Conservation (phyloP, 2,888 invertebrate species). For the Mycogona germanica region DNA sequence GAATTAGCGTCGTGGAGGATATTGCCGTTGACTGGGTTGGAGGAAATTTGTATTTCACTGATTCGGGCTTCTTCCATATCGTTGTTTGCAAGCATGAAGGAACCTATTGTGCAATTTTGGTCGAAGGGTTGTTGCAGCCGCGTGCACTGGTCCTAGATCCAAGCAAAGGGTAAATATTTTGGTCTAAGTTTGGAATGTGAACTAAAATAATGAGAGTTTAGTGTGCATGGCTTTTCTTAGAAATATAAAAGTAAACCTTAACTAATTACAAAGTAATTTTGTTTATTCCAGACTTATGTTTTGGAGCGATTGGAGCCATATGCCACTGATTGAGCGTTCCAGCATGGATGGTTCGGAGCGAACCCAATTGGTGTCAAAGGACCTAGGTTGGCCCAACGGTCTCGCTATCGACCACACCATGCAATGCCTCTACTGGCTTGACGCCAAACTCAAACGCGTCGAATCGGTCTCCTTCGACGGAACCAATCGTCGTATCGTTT, state of each 20-base stretch:
- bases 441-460: constrained; percentile 55
- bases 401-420: constrained; percentile 68
- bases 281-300: constrained; percentile 54
- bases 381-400: constrained; percentile 71
- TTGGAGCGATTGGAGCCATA: constrained; percentile 79
- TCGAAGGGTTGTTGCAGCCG: constrained; percentile 37
- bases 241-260: too few species aligned
- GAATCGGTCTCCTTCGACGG: constrained; percentile 62
- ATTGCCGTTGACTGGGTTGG: constrained; percentile 37
- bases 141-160: constrained; percentile 42
- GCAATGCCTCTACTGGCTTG: constrained; percentile 76
- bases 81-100: constrained; percentile 61
- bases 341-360: constrained; percentile 71
- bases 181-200: neutral
- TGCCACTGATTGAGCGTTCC: constrained; percentile 59
- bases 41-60: constrained; percentile 69
- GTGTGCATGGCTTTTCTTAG: too few species aligned
- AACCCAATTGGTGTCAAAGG: constrained; percentile 45
- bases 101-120: constrained; percentile 34
- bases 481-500: constrained; percentile 41
- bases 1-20: constrained; percentile 25
- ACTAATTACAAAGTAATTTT: too few species aligned
- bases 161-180: constrained; percentile 44
- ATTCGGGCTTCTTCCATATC: constrained; percentile 53
- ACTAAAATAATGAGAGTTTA: neutral